Conservation (phyloP, 2,797 vertebrate genomes). For the Acanthurus lineatus region DNA sequence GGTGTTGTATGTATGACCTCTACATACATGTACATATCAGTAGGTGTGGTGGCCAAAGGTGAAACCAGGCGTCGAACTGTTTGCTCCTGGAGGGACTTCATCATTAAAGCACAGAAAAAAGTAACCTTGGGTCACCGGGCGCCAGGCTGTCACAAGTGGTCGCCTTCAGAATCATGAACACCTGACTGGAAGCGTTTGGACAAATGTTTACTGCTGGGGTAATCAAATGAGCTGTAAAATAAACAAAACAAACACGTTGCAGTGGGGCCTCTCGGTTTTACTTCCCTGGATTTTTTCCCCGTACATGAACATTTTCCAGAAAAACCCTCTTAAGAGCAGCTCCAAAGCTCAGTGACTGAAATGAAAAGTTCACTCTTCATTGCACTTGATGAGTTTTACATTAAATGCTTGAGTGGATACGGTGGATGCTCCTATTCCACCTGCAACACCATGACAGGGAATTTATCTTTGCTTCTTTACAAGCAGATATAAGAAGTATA, state of each 20-base stretch:
- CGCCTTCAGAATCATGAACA: conserved; percentile 20
- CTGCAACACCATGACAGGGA: not conserved
- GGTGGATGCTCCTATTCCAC: not conserved
- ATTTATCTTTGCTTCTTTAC: not conserved
- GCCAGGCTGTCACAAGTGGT: conserved; percentile 7
- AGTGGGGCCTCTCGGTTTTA: conserved; percentile 19
- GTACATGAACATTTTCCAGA: conserved; percentile 3
- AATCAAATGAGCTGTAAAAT: conserved; percentile 59
- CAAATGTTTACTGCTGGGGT: conserved; percentile 40
- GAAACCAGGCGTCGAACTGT: conserved; percentile 29
- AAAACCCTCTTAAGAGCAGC: not conserved
- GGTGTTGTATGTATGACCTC: conserved; percentile 31
- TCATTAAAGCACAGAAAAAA: conserved; percentile 17
- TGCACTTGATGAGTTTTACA: not conserved
- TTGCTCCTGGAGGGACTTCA: conserved; percentile 20
- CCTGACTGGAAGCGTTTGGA: conserved; percentile 37
- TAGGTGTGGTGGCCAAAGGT: conserved; percentile 53
- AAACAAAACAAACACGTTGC: conserved; percentile 41
- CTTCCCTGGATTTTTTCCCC: not conserved
- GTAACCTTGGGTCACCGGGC: not conserved
- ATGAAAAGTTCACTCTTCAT: conserved; percentile 10
- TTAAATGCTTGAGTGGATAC: not conserved
- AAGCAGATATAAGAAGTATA: not conserved
- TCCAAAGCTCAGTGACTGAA: conserved; percentile 8
- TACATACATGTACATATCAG: conserved; percentile 36